These are phyloP conservation scores for Meloidogyne exigua DNA, from an alignment of 1,140 invertebrate genomes.

Conservation along the genomic window DNA sequence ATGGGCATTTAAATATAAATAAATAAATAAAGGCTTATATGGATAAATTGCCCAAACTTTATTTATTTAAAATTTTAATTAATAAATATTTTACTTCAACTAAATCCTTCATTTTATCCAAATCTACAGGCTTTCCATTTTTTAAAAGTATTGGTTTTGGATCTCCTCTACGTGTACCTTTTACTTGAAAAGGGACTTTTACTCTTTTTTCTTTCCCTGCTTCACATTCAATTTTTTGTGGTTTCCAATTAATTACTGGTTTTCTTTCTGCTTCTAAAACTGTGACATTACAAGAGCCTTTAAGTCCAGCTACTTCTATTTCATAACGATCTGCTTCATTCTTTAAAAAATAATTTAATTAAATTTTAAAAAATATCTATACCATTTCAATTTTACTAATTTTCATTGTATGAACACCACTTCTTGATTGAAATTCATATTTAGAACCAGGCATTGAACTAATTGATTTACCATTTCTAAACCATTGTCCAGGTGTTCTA, in stretches of 20 bases:
- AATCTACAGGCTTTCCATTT: constrained; percentile 62
- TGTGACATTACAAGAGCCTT: constrained; percentile 49
- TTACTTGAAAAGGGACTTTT: constrained; percentile 59
- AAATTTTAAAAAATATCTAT: neutral
- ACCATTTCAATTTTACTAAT: constrained; percentile 62
- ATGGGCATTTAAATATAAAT: too few species aligned
- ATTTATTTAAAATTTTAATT: neutral
- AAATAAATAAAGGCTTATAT: too few species aligned
- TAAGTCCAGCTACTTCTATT: constrained; percentile 59
- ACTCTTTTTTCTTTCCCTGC: constrained; percentile 59
- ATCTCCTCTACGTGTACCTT: constrained; percentile 62
- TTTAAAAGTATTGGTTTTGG: constrained; percentile 56
- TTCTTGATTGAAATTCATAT: constrained; percentile 58
- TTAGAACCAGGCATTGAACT: constrained; percentile 63
- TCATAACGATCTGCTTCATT: constrained; percentile 61
- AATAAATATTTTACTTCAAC: constrained; percentile 17
- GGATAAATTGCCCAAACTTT: too few species aligned
- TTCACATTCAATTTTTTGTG: constrained; percentile 62
- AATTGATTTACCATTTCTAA: constrained; percentile 57
- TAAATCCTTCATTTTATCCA: constrained; percentile 54
- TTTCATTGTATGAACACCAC: constrained; percentile 59
- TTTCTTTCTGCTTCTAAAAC: constrained; percentile 59
- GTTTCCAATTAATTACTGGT: constrained; percentile 61
- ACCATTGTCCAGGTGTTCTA: constrained; percentile 61
- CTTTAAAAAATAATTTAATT: neutral